Base-by-base conservation (phyloP, 2,113 vertebrate species). In the Baryphthengus martii region DNA sequence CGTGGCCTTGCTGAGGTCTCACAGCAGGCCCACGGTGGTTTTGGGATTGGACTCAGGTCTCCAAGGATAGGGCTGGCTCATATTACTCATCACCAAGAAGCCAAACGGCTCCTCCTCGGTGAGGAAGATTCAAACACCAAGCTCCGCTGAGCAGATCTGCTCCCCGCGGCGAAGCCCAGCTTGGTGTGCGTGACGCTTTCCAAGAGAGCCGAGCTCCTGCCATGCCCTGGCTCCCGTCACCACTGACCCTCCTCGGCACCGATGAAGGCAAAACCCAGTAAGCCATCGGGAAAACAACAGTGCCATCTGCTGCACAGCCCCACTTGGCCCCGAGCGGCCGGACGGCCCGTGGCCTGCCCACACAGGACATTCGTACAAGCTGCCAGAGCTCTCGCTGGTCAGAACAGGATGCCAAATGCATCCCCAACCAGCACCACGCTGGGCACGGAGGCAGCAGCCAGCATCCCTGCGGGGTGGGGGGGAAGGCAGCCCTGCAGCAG, bases 231-330 rank as follows among this genome's bases (percentile, higher is more conserved):
- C 52, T 68, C 2, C 33, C 13, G 0, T 24, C 75, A 3, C 62
- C n/a, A 1, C 59, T 31, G 63, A 49, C 75, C 81, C 70, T 44
- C 39, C 58, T 17, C 19, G 7, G 85, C 62, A 7, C 37, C 0
- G 31, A 7, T 1, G 31, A 45, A 58, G 55, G 74, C 15, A 55
- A 62, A 37, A n/a, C 1, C 40, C 73, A 9, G 7, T 25, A 56
- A 42, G 23, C 56, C 71, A 74, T 56, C 7, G 47, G 24, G 79
- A 88, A 96, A 89, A 49, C 95, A 93, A 95, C 79, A 96, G 92
- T 90, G 96, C 96, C 96, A 93, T 74, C 96, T 96, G 96, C 88
- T 86, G 96, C 88, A 74, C 95, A n/a, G 85, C 90, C 49, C 83
- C 8, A 10, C 80, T 4, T 5, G 29, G 81, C 87, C 65, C 73